phyloP scores from a whole-genome alignment of 2,113 vertebrate species.

The Pygoscelis adeliae region DNA sequence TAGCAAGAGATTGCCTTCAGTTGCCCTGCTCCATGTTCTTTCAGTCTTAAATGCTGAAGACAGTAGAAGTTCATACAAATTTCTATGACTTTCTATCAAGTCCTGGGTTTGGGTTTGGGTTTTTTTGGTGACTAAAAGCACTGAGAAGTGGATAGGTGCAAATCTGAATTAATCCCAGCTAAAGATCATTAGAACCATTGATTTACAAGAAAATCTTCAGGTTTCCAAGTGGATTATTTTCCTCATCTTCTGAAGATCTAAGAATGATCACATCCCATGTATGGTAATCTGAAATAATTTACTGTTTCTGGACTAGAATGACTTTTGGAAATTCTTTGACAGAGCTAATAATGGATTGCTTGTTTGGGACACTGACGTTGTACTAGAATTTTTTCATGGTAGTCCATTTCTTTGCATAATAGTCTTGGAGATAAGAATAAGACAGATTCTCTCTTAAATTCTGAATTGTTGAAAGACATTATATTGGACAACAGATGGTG shows the following conservation, averaged over 20 bases:
- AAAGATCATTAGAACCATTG: background rate
- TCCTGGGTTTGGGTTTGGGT: accelerated
- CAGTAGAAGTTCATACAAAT: background rate
- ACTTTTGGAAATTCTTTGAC: background rate
- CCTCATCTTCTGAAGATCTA: background rate
- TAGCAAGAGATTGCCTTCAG: background rate
- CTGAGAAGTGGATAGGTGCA: background rate
- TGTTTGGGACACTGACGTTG: background rate
- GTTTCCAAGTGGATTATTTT: background rate
- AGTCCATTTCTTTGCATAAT: background rate
- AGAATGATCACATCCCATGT: background rate
- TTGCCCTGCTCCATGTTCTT: background rate
- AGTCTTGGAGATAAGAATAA: background rate
- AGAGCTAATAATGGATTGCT: background rate
- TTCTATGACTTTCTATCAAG: background rate
- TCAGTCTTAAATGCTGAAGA: background rate
- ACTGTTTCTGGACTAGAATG: background rate
- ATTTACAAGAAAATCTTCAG: background rate
- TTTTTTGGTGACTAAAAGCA: background rate
- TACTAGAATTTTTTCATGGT: background rate
- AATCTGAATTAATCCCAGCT: background rate
- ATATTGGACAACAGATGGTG: background rate
- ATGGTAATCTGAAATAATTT: background rate
- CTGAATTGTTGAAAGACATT: background rate
- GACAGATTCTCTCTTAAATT: background rate